phyloP scores from a whole-genome alignment of 2,113 vertebrate genomes.

The Amblyornis subalaris region DNA sequence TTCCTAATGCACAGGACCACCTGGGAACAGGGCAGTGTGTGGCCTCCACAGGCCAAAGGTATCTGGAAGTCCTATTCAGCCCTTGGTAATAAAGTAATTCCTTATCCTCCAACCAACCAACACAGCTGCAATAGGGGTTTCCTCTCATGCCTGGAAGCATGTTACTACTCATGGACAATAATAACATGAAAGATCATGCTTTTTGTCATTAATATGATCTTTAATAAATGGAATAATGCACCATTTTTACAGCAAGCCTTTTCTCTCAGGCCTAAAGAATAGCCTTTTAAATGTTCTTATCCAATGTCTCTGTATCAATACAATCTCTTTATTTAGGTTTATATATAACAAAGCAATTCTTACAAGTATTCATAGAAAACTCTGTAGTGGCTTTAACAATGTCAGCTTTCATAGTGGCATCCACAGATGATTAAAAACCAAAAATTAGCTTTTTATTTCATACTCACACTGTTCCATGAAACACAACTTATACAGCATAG shows the following conservation, averaged over 20 bases:
- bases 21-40: not conserved
- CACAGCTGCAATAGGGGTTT: not conserved
- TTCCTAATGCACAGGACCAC: not conserved
- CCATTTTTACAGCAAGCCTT: slow-evolving; percentile 88
- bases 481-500: slow-evolving; percentile 79
- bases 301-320: slow-evolving; percentile 77
- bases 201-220: slow-evolving; percentile 83
- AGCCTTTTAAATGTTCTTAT: slow-evolving; percentile 75
- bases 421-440: slow-evolving; percentile 74
- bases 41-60: not conserved
- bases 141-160: not conserved
- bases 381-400: slow-evolving; percentile 82
- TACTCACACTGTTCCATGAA: slow-evolving; percentile 77
- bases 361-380: slow-evolving; percentile 90
- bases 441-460: slow-evolving; percentile 72
- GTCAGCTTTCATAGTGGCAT: slow-evolving; percentile 82
- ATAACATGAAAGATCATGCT: not conserved
- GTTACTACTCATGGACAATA: not conserved
- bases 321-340: slow-evolving; percentile 82
- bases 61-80: not conserved
- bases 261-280: slow-evolving; percentile 76
- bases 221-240: slow-evolving; percentile 88
- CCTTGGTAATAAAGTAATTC: not conserved
- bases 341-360: slow-evolving; percentile 84
- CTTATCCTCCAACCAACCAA: not conserved